Evolutionary conservation across 2,113 vertebrate species (phyloP).

Genomic region (Bubo bubo): DNA sequence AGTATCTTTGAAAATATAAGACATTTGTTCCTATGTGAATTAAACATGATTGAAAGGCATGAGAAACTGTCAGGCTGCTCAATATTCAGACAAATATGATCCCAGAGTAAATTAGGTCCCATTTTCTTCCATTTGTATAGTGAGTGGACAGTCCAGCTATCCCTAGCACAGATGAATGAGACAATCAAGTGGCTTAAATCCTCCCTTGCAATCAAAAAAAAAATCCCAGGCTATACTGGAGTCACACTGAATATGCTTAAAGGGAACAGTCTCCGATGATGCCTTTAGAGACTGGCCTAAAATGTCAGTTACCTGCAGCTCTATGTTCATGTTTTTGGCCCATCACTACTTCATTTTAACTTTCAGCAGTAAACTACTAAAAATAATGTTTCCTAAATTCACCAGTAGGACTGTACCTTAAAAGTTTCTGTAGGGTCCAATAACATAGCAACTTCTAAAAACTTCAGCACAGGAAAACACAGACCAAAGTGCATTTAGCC

Average conservation of each 20-base stretch:
- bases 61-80: neutral
- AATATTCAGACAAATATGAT: neutral
- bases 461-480: neutral
- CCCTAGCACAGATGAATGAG: neutral
- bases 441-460: neutral
- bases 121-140: neutral
- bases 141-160: neutral
- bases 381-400: neutral
- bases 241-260: too few relatives aligned
- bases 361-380: neutral
- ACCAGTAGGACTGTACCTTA: neutral
- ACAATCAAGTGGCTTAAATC: neutral
- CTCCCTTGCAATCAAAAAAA: neutral
- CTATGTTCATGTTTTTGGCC: neutral
- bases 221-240: neutral
- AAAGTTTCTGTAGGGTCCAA: neutral
- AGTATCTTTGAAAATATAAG: neutral
- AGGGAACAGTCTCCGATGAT: neutral
- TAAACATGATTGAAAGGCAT: neutral
- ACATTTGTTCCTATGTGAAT: neutral
- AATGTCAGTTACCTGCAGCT: neutral
- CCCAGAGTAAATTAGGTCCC: neutral
- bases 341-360: neutral
- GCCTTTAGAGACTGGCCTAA: neutral
- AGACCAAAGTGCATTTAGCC: neutral